Conservation (phyloP, 1,140 invertebrate species). For the Zaprionus ghesquierei region DNA sequence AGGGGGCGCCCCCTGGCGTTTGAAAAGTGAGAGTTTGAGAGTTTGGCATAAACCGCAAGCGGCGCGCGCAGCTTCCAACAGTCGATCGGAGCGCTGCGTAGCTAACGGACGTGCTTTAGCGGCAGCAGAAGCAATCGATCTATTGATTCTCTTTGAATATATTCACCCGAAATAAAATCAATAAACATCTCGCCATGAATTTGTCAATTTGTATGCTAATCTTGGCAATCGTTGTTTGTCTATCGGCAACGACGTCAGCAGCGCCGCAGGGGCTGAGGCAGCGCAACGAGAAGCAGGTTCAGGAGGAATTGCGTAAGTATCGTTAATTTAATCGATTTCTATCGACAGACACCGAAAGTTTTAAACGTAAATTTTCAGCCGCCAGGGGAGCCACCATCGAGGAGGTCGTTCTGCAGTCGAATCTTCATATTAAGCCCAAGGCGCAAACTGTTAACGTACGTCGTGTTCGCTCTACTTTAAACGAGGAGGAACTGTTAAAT, state of each 20-base stretch:
- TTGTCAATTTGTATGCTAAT: conserved; percentile 55
- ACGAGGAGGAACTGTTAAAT: conserved; percentile 7
- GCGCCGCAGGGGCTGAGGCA: conserved; percentile 53
- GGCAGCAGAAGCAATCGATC: background rate
- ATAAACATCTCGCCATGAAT: conserved; percentile 51
- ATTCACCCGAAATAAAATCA: conserved; percentile 5
- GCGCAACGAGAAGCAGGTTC: conserved; percentile 72
- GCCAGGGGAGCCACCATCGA: conserved; percentile 70
- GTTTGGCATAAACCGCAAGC: conserved; percentile 30
- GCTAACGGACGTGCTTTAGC: conserved; percentile 50
- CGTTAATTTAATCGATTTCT: conserved; percentile 7
- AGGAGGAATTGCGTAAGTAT: conserved; percentile 66
- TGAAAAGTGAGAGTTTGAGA: conserved; percentile 72
- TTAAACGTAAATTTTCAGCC: conserved; percentile 32
- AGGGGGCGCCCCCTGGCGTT: conserved; percentile 52
- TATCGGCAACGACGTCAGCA: conserved; percentile 44
- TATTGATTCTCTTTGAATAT: conserved; percentile 1
- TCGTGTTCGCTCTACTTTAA: conserved; percentile 50
- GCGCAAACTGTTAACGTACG: conserved; percentile 49
- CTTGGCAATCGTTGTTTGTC: conserved; percentile 36
- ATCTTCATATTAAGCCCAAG: conserved; percentile 79
- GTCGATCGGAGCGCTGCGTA: conserved; percentile 47
- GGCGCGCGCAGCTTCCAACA: conserved; percentile 45
- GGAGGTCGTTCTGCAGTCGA: conserved; percentile 81
- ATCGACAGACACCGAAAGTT: background rate